Conservation (phyloP, 2,888 invertebrate species). For the Axea sp. region DNA sequence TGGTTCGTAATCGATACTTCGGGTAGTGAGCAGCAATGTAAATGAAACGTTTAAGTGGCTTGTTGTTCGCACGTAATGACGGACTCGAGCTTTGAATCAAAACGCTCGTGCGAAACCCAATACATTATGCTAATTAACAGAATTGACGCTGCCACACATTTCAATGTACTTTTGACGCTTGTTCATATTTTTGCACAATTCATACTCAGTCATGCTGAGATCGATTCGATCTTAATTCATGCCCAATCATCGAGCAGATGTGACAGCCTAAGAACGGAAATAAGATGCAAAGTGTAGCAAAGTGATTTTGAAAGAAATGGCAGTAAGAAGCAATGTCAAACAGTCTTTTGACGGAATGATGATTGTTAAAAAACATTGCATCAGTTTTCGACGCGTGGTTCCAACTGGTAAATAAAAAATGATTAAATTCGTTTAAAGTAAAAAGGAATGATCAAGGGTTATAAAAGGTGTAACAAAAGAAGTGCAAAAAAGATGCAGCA, state of each 20-base stretch:
- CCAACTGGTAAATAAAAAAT: too few relatives aligned
- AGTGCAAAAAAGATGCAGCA: too few relatives aligned
- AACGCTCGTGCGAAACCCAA: conserved; percentile 7
- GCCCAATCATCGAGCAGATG: conserved; percentile 5
- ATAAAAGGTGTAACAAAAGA: too few relatives aligned
- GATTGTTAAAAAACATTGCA: too few relatives aligned
- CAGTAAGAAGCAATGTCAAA: too few relatives aligned
- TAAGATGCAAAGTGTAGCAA: neutral
- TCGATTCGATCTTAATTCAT: neutral
- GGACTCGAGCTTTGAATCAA: conserved; percentile 67
- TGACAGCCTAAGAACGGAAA: conserved; percentile 13
- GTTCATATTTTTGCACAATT: neutral
- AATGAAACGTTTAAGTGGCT: conserved; percentile 65
- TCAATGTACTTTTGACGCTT: conserved; percentile 5
- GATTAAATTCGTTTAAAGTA: too few relatives aligned
- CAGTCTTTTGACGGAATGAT: too few relatives aligned
- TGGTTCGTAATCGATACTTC: conserved; percentile 65
- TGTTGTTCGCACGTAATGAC: conserved; percentile 73
- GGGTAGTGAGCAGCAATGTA: conserved; percentile 63
- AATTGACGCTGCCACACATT: neutral
- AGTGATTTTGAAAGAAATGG: neutral
- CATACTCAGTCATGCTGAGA: conserved; percentile 4
- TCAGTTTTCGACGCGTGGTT: too few relatives aligned
- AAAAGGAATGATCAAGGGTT: too few relatives aligned
- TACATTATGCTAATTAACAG: conserved; percentile 21